A percentile compares a stretch with the other conserved stretches of the same genome.
These are phyloP conservation scores for Drosophila lacteicornis DNA, from an alignment of 1,140 invertebrate species.

Conservation along the genomic window DNA sequence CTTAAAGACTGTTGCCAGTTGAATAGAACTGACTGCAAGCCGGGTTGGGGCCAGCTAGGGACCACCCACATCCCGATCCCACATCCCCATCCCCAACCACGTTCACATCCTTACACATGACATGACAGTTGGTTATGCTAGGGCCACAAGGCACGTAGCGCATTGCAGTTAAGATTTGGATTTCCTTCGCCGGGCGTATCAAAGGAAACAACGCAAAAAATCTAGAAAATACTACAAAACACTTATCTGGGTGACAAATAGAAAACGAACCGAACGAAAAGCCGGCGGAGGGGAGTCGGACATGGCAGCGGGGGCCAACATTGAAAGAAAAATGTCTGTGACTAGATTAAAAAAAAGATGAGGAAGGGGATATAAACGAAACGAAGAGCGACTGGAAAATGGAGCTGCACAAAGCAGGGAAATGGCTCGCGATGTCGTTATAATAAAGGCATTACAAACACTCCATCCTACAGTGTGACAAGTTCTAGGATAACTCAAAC, in stretches of 20 bases:
- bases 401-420: slow-evolving; percentile 67
- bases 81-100: not conserved
- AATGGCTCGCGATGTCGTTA: slow-evolving; percentile 73
- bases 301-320: slow-evolving; percentile 41
- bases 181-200: slow-evolving; percentile 68
- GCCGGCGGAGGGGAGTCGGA: not conserved
- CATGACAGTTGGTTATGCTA: slow-evolving; percentile 72
- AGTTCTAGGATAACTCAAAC: not conserved
- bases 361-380: slow-evolving; percentile 33
- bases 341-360: slow-evolving; percentile 73
- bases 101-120: slow-evolving; percentile 51
- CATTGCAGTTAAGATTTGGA: slow-evolving; percentile 81
- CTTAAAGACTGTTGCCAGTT: slow-evolving; percentile 78
- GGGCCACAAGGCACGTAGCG: slow-evolving; percentile 75
- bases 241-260: slow-evolving; percentile 82
- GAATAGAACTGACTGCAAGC: slow-evolving; percentile 61
- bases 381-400: slow-evolving; percentile 52
- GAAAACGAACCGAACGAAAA: slow-evolving; percentile 55
- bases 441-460: slow-evolving; percentile 67
- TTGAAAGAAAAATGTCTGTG: slow-evolving; percentile 77
- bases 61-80: slow-evolving; percentile 1
- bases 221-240: slow-evolving; percentile 80
- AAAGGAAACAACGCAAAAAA: slow-evolving; percentile 57
- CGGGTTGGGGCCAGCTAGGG: slow-evolving; percentile 19
- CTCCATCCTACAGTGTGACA: slow-evolving; percentile 18